phyloP scores from a whole-genome alignment of 2,888 invertebrate genomes.

The Onchidella celtica region DNA sequence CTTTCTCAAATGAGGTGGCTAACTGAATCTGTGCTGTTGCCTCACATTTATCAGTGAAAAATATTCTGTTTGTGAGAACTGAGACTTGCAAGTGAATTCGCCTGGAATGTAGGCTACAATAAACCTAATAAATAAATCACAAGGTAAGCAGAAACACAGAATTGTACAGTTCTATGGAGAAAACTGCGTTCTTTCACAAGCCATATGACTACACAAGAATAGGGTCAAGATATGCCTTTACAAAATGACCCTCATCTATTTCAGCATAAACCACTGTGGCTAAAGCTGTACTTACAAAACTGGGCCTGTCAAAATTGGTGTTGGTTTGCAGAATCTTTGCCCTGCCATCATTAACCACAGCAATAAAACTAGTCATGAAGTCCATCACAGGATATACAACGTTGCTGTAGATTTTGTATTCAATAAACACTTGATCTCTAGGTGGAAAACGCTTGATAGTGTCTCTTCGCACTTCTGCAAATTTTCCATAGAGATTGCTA shows the following conservation, averaged over 20 bases:
- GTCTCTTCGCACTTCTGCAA: constrained; percentile 62
- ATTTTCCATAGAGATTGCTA: constrained; percentile 57
- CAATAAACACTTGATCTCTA: constrained; percentile 68
- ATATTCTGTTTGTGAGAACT: too few relatives aligned
- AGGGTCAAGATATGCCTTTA: not conserved
- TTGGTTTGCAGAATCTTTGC: constrained; percentile 71
- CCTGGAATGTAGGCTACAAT: too few relatives aligned
- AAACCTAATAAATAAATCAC: too few relatives aligned
- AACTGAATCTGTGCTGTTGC: too few relatives aligned
- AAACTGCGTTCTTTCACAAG: too few relatives aligned
- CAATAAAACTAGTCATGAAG: constrained; percentile 70
- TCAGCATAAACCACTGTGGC: constrained; percentile 17
- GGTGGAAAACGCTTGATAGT: constrained; percentile 60
- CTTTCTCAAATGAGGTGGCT: too few relatives aligned
- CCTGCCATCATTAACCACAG: constrained; percentile 62
- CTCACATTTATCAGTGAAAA: too few relatives aligned
- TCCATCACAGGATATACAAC: constrained; percentile 66
- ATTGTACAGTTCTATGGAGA: too few relatives aligned
- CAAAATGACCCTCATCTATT: constrained; percentile 18
- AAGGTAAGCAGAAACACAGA: too few relatives aligned
- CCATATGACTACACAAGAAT: not conserved
- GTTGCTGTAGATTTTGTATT: constrained; percentile 69
- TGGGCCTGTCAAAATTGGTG: constrained; percentile 63
- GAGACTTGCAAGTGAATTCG: too few relatives aligned
- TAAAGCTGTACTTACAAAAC: constrained; percentile 9